These are phyloP conservation scores for Protobothrops flavoviridis DNA, from an alignment of 2,113 vertebrate species.

Conservation along the genomic window DNA sequence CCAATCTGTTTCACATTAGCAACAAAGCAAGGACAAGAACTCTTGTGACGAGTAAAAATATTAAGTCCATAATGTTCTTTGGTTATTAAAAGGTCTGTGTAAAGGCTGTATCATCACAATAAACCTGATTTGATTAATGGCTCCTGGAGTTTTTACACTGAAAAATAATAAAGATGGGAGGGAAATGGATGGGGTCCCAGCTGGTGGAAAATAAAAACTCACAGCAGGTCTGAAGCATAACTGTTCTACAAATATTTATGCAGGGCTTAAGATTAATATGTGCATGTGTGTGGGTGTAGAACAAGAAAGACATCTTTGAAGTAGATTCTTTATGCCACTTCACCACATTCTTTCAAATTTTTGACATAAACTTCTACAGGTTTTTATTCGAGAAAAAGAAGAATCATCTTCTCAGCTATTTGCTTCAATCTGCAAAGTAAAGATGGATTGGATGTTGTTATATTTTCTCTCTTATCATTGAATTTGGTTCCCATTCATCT, in stretches of 20 bases:
- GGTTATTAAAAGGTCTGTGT: not conserved
- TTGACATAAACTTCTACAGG: not conserved
- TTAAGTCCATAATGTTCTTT: not conserved
- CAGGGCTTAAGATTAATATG: conserved; percentile 36
- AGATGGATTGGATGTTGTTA: not conserved
- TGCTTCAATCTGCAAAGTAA: not conserved
- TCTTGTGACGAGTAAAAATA: not conserved
- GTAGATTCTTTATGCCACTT: conserved; percentile 27
- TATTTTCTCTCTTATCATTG: not conserved
- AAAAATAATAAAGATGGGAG: conserved; percentile 46
- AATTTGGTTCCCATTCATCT: not conserved
- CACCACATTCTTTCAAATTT: not conserved
- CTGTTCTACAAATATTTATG: conserved; percentile 52
- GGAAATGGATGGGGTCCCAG: conserved; percentile 40
- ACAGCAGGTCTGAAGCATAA: conserved; percentile 48
- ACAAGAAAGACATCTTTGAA: conserved; percentile 46
- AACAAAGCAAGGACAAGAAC: not conserved
- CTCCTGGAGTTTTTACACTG: conserved; percentile 38
- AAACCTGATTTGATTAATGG: not conserved
- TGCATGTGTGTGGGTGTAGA: conserved; percentile 21
- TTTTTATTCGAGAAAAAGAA: not conserved
- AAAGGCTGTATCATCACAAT: not conserved
- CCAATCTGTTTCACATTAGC: not conserved
- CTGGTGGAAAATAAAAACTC: conserved; percentile 54
- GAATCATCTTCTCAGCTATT: not conserved